These are phyloP conservation scores for Bambusicola thoracicus DNA, from an alignment of 2,113 vertebrate species.

Conservation along the genomic window DNA sequence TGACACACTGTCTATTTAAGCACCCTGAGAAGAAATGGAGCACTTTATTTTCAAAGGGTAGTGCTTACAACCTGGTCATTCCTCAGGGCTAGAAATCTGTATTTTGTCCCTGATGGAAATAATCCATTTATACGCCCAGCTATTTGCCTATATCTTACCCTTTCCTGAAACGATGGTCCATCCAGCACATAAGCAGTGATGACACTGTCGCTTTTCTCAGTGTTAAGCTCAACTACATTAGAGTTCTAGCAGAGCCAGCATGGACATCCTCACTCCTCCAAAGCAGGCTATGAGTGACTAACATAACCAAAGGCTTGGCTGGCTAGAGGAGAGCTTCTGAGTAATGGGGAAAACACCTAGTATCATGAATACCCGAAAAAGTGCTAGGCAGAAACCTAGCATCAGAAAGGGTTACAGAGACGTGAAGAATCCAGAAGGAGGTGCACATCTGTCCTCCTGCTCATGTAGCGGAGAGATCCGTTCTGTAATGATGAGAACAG, in stretches of 20 bases:
- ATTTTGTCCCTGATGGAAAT: not conserved
- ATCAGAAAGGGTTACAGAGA: not conserved
- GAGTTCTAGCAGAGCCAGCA: not conserved
- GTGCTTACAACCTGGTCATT: not conserved
- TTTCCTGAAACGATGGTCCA: not conserved
- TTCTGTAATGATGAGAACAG: not conserved
- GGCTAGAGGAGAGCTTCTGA: not conserved
- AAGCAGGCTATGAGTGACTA: not conserved
- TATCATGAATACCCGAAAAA: not conserved
- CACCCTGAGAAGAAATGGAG: conserved; percentile 6
- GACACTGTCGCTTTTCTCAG: not conserved
- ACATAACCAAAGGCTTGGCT: not conserved
- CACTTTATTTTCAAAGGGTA: not conserved
- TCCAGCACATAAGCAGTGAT: not conserved
- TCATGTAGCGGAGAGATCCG: not conserved
- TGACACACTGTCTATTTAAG: not conserved
- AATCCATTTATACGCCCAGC: not conserved
- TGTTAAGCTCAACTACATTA: not conserved
- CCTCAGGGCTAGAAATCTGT: not conserved
- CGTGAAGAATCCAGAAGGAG: not conserved
- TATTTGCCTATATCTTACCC: not conserved
- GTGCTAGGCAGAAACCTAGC: not conserved
- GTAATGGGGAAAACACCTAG: not conserved
- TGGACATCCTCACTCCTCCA: not conserved
- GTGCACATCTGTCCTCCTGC: not conserved